Conservation (phyloP, 2,888 invertebrate species). For the Seira musarum region DNA sequence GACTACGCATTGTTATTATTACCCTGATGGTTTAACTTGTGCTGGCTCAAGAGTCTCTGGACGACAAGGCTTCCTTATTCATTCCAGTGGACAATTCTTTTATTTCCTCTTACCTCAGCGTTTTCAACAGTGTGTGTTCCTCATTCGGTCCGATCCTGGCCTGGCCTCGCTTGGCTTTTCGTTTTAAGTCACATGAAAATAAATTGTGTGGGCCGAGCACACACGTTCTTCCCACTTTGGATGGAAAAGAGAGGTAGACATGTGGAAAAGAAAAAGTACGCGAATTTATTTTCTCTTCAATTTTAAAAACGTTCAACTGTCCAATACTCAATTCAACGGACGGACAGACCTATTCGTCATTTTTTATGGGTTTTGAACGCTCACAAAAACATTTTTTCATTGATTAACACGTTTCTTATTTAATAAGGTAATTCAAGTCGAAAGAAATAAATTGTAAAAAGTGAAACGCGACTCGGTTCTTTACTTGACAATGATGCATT, state of each 20-base stretch:
- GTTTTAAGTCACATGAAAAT: not conserved
- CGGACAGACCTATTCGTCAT: no score
- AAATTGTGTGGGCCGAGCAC: not conserved
- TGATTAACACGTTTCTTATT: no score
- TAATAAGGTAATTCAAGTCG: no score
- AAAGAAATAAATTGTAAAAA: no score
- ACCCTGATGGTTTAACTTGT: not conserved
- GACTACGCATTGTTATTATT: conserved; percentile 13
- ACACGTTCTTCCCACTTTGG: not conserved
- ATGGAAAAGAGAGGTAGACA: not conserved
- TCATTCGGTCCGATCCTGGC: not conserved
- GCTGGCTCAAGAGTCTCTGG: not conserved
- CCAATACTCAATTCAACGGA: no score
- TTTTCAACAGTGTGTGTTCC: not conserved
- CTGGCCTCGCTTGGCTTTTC: no score
- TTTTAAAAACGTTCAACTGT: no score
- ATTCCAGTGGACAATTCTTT: not conserved
- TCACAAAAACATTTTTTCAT: no score
- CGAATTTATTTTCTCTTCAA: no score
- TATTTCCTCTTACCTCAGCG: not conserved
- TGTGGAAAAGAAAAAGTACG: not conserved
- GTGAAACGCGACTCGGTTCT: no score
- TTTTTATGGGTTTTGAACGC: no score
- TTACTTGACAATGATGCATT: no score
- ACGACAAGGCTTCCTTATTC: not conserved